Conservation (phyloP, 2,797 vertebrate species). For the Denticeps clupeoides region DNA sequence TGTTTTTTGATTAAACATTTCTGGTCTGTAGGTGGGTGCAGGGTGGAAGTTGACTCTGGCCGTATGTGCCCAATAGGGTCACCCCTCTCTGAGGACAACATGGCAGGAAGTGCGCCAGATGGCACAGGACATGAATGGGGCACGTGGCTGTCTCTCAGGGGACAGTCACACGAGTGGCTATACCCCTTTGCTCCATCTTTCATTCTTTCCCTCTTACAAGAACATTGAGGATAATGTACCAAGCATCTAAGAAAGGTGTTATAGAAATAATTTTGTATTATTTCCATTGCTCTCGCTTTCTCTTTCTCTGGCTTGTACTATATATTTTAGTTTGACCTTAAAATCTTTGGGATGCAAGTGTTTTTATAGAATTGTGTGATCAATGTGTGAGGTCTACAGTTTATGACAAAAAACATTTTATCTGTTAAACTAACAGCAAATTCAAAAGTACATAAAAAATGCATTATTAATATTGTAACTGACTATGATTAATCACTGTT, state of each 20-base stretch:
- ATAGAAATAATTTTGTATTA: too few relatives aligned
- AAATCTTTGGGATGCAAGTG: too few relatives aligned
- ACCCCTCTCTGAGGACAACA: slow-evolving; percentile 48
- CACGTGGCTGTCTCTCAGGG: slow-evolving; percentile 46
- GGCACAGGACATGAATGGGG: slow-evolving; percentile 52
- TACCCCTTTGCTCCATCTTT: neutral
- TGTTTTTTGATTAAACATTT: neutral
- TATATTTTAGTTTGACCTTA: too few relatives aligned
- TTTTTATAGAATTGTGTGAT: too few relatives aligned
- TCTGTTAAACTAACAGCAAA: too few relatives aligned
- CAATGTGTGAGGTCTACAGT: too few relatives aligned
- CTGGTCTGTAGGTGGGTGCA: neutral
- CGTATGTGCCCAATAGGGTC: slow-evolving; percentile 42
- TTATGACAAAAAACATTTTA: too few relatives aligned
- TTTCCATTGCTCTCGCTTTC: slow-evolving; percentile 17
- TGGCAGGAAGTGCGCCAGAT: slow-evolving; percentile 68
- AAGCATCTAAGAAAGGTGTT: too few relatives aligned
- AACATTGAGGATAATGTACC: too few relatives aligned
- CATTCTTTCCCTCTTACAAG: slow-evolving; percentile 22
- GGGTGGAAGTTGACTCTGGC: slow-evolving; percentile 24
- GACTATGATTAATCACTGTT: too few relatives aligned
- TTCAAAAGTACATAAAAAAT: too few relatives aligned
- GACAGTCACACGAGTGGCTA: slow-evolving; percentile 32
- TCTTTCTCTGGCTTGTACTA: slow-evolving; percentile 26
- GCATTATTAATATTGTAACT: too few relatives aligned